Percentiles rank a stretch among this genome's conserved stretches.
phyloP scores from a whole-genome alignment of 1,140 invertebrate species.

The Drosophila littoralis region DNA sequence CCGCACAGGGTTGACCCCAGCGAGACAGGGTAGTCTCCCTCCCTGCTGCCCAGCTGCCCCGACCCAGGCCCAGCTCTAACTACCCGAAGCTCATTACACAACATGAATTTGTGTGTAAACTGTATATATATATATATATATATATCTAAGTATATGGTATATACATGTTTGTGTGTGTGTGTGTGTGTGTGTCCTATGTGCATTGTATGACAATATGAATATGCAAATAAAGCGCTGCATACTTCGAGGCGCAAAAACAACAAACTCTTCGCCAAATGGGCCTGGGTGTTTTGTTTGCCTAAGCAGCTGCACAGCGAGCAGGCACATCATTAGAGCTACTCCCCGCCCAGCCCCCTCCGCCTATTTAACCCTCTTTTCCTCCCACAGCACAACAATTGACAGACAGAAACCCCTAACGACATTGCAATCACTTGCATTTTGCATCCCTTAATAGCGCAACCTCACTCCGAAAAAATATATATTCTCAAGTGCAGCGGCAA shows the following conservation, averaged over 20 bases:
- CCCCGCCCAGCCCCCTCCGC: neutral
- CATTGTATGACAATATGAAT: constrained; percentile 48
- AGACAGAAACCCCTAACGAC: constrained; percentile 58
- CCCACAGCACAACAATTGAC: too few species aligned
- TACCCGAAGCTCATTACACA: constrained; percentile 57
- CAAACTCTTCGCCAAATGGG: constrained; percentile 26
- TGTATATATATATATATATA: constrained; percentile 13
- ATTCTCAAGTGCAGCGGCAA: constrained; percentile 35
- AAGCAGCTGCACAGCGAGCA: constrained; percentile 47
- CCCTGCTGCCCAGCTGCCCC: too few species aligned
- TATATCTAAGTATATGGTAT: neutral
- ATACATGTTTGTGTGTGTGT: neutral
- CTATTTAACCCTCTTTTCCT: neutral
- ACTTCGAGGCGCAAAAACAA: constrained; percentile 39
- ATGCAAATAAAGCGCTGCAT: constrained; percentile 68
- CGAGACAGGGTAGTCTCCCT: neutral
- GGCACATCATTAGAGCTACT: constrained; percentile 44
- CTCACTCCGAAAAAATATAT: neutral
- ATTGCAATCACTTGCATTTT: constrained; percentile 56
- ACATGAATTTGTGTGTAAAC: constrained; percentile 35
- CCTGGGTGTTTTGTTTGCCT: constrained; percentile 49
- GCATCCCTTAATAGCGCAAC: constrained; percentile 69
- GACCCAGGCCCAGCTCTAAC: constrained; percentile 7
- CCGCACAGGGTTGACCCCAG: constrained; percentile 37
- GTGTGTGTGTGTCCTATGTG: neutral